Base-by-base conservation (phyloP, 2,888 invertebrate species). In the Leptopilina syphax region DNA sequence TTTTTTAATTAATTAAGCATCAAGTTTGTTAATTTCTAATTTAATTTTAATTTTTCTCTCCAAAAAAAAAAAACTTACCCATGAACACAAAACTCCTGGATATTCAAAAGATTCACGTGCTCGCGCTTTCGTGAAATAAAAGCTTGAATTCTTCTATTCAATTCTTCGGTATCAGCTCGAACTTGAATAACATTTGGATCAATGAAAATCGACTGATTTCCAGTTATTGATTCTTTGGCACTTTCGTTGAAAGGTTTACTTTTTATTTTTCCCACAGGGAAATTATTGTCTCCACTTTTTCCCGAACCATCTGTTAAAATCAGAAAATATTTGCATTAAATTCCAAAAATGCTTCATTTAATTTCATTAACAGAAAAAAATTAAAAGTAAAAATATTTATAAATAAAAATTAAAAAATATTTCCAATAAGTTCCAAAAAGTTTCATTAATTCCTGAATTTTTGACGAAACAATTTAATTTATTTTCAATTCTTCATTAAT, bases 101-200 rank as follows among this genome's bases (percentile, higher is more conserved):
- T 93, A 89, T 97, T 97, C 82, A 94, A 94, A 8, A 94, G 89
- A 92, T 97, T 95, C 8, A 95, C 94, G 92, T 97, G 96, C 81
- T 94, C 94, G 54, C 96, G 93, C 92, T 97, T 97, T 83, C 95
- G 93, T 84, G 95, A 94, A 57, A 96, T 95, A 86, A 96, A 97
- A 86, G 95, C 95, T 82, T 94, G 92, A 83, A 97, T 96, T 77
- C 97, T 93, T 79, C 94, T 93, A 79, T 95, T 92, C 2, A 96
- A 89, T 88, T 96, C 96, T 41, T 93, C 93, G 82, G 93, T 93
- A 1, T 94, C 93, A 0, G 95, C 96, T 87, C 94, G 94, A 77
- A 96, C 95, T 92, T 96, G 96, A 10, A 96, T 92, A 54, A 95
- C 90, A 89, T 93, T 92, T 41, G 93, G 91, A 80, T 93, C 91